Evolutionary conservation across 2,113 vertebrate genomes (phyloP), one percentile per base, ranked within the genome.

Genomic region (Rhinolophus sinicus): DNA sequence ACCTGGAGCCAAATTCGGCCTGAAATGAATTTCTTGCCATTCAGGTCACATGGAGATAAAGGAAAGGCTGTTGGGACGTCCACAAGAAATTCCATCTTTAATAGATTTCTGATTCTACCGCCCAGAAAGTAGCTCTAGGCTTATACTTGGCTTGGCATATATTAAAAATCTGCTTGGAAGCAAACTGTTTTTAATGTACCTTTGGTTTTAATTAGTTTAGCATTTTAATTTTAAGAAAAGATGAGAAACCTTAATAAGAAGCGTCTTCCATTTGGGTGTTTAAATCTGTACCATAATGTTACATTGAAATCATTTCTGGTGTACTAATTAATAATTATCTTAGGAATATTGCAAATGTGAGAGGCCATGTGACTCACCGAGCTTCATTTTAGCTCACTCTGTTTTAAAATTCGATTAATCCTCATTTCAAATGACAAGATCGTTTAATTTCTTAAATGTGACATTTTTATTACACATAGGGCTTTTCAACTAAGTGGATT

Each of bases 191-290:
- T 77, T 93, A 93, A 97, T 95, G 94, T 91, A 95, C 85, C 97
- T 97, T 97, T 86, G 81, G 77, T 96, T 97, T 97, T 97, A 97
- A 97, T 98, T 96, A 96, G 94, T 91, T 97, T 97, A 96, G 96
- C 96, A 97, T 97, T 97, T 98, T 96, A 96, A 97, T 97, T 96
- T 95, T 95, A 94, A 97, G 93, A 94, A 96, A 97, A 65, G 88
- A 96, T 44, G 10, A 96, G 93, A 95, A 94, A 60, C 0, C 95
- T 92, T 88, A 47, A 24, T 90, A 96, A 95, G 92, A 84, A 93
- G 88, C 19, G 38, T 83, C 62, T 97, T 97, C 84, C 94, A 95
- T 93, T 96, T 94, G 67, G 73, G 47, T 33, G 83, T 97, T 88
- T 88, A 72, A 96, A n/a, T 93, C 88, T 58, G 77, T 19, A 88